Evolutionary conservation across 1,140 invertebrate species (phyloP).

Genomic region (Papilio dardanus): DNA sequence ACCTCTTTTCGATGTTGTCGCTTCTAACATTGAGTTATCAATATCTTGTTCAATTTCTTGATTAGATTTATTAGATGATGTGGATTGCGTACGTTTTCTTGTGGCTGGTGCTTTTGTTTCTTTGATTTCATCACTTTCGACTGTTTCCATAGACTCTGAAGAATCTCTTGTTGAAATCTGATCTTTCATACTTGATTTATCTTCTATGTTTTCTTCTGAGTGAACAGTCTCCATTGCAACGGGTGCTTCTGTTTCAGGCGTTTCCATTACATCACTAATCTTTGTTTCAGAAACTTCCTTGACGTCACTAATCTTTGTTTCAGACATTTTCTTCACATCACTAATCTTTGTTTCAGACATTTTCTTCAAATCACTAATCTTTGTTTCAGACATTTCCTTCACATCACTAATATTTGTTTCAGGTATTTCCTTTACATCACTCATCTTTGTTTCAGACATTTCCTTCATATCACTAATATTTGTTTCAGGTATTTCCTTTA

Average conservation of each 20-base stretch:
- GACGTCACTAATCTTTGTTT: no score
- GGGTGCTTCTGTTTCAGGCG: not conserved
- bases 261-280: not conserved
- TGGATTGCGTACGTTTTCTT: constrained; percentile 56
- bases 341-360: no score
- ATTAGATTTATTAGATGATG: constrained; percentile 51
- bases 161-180: not conserved
- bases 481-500: no score
- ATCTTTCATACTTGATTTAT: not conserved
- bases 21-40: constrained; percentile 43
- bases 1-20: constrained; percentile 47
- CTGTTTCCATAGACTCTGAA: not conserved
- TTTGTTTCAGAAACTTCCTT: not conserved
- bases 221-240: not conserved
- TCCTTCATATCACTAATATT: no score
- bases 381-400: no score
- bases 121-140: constrained; percentile 32
- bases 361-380: no score
- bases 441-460: not conserved
- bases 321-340: no score
- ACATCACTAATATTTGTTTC: no score
- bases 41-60: constrained; percentile 49
- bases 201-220: not conserved
- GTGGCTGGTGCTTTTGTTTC: constrained; percentile 50
- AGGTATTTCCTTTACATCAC: not conserved